Percentiles rank a stretch among this genome's conserved stretches.
Evolutionary conservation across 2,888 invertebrate genomes (phyloP).

Genomic region (Melanotus villosus): DNA sequence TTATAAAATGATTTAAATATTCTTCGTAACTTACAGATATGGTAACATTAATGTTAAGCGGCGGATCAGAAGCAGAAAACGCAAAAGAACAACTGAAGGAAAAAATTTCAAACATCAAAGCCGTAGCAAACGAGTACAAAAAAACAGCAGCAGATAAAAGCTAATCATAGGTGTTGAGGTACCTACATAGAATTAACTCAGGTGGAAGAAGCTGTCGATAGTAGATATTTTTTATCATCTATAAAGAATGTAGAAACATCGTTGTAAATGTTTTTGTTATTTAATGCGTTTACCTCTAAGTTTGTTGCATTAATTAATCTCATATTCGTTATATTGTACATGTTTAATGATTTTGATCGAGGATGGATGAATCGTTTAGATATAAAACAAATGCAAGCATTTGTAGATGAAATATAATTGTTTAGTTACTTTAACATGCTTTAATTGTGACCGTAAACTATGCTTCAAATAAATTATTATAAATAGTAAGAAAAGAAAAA

Average conservation of each 20-base stretch:
- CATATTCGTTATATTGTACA: too few species aligned
- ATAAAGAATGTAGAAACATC: background rate
- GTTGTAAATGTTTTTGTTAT: background rate
- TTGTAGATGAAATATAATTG: too few species aligned
- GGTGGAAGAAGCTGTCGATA: background rate
- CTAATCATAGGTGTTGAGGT: slow-evolving; percentile 9
- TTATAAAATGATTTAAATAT: background rate
- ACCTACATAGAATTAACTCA: background rate
- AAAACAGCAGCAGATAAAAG: slow-evolving; percentile 56
- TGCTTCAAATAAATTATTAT: too few species aligned
- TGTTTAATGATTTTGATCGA: too few species aligned
- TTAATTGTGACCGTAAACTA: too few species aligned
- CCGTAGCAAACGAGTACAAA: slow-evolving; percentile 71
- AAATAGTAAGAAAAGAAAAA: too few species aligned
- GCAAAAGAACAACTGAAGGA: slow-evolving; percentile 69
- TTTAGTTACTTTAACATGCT: too few species aligned
- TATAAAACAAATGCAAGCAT: too few species aligned
- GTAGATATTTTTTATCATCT: background rate
- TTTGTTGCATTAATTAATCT: too few species aligned
- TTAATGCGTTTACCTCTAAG: too few species aligned
- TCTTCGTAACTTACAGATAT: slow-evolving; percentile 71
- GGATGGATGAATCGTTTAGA: too few species aligned
- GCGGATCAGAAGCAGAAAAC: slow-evolving; percentile 70
- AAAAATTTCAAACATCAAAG: slow-evolving; percentile 69
- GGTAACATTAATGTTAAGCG: slow-evolving; percentile 75